Evolutionary conservation across 2,888 invertebrate genomes (phyloP).

Genomic region (Nyleta sp.): DNA sequence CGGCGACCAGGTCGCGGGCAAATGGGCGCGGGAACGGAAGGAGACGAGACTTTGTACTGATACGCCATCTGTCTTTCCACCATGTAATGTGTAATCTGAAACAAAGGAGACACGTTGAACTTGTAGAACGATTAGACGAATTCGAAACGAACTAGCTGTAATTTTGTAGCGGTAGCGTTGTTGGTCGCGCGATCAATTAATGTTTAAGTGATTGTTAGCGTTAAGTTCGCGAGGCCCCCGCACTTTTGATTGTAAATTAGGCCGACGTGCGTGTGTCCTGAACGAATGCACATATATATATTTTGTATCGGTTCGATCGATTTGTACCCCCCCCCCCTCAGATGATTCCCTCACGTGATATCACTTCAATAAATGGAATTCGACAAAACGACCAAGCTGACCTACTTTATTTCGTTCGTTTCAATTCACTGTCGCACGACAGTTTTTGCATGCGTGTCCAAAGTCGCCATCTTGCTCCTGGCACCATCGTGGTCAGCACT

Average conservation of each 20-base stretch:
- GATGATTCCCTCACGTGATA: conserved; percentile 25
- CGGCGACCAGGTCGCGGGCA: too few relatives aligned
- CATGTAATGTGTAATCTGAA: background rate
- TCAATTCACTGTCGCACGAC: too few relatives aligned
- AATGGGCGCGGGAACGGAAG: too few relatives aligned
- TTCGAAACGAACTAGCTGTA: conserved; percentile 16
- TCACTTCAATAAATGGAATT: conserved; percentile 43
- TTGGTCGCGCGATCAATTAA: conserved; percentile 28
- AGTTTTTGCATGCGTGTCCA: too few relatives aligned
- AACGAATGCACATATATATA: conserved; percentile 19
- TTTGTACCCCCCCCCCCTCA: conserved; percentile 29
- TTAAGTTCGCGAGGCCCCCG: conserved; percentile 12
- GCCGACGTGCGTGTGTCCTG: conserved; percentile 20
- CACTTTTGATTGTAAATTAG: conserved; percentile 38
- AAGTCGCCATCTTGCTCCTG: too few relatives aligned
- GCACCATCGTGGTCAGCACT: too few relatives aligned
- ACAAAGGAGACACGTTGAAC: conserved; percentile 3
- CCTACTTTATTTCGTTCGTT: conserved; percentile 31
- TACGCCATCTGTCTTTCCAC: conserved; percentile 21
- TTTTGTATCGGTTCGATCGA: conserved; percentile 43
- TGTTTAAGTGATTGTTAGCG: conserved; percentile 41
- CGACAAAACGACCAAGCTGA: conserved; percentile 16
- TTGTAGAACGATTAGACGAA: background rate
- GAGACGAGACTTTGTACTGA: too few relatives aligned
- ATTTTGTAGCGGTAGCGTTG: conserved; percentile 29